Conservation (phyloP, 2,888 invertebrate genomes). For the Phaonia tiefii region DNA sequence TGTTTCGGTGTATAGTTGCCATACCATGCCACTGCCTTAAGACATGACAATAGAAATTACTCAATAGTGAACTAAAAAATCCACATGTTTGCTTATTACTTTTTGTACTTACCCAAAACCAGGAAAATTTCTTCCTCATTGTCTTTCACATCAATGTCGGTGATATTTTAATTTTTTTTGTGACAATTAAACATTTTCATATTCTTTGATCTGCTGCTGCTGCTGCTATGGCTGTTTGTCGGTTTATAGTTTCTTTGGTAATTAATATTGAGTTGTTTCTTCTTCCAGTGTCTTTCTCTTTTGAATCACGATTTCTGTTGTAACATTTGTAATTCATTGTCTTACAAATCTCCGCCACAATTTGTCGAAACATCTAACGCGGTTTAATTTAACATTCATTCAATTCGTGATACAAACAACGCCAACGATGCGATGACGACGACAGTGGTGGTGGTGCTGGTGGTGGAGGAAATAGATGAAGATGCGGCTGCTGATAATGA, state of each 20-base stretch:
- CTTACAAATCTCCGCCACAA: not conserved
- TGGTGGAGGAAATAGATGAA: not conserved
- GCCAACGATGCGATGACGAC: too few species aligned
- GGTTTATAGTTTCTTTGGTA: constrained; percentile 7
- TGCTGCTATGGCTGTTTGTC: not conserved
- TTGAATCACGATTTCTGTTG: constrained; percentile 29
- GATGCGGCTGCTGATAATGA: not conserved
- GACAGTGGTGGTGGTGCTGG: not conserved
- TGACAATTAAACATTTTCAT: constrained; percentile 8
- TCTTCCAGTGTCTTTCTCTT: not conserved
- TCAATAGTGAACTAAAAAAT: too few species aligned
- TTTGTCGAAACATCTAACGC: not conserved
- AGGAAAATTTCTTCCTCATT: too few species aligned
- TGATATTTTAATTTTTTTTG: too few species aligned
- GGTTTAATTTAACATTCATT: not conserved
- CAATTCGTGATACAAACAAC: too few species aligned
- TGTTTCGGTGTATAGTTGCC: too few species aligned
- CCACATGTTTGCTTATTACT: too few species aligned
- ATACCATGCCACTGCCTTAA: too few species aligned
- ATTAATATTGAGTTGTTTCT: too few species aligned
- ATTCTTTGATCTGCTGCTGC: constrained; percentile 4
- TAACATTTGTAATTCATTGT: constrained; percentile 57
- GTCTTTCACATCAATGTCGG: too few species aligned
- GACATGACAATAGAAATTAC: too few species aligned
- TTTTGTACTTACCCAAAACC: too few species aligned